A percentile compares a stretch with the other conserved stretches of the same genome.
Conservation (phyloP, 2,113 vertebrate species). For the Aspidoscelis tigris region DNA sequence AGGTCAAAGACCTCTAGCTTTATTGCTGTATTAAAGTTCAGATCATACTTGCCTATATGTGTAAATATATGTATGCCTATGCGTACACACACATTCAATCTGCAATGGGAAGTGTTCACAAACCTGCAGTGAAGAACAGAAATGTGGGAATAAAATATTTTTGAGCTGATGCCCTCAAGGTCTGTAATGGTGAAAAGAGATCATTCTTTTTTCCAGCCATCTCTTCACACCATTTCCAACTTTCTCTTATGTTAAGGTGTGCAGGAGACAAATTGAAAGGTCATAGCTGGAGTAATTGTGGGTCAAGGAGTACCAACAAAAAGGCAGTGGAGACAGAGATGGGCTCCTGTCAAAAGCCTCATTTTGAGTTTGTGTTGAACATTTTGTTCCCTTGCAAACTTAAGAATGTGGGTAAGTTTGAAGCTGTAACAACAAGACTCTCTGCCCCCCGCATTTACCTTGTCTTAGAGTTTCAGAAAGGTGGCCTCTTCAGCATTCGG, state of each 20-base stretch:
- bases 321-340: too few relatives aligned
- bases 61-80: background rate
- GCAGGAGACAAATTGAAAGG: background rate
- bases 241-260: background rate
- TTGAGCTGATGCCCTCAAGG: too few relatives aligned
- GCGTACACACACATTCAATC: background rate
- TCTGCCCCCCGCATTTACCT: too few relatives aligned
- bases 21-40: background rate
- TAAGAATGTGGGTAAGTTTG: too few relatives aligned
- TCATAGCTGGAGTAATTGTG: background rate
- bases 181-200: background rate
- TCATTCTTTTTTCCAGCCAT: background rate
- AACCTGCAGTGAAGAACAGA: background rate
- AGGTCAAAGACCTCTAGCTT: background rate
- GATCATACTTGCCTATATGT: background rate
- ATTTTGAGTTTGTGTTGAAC: too few relatives aligned
- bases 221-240: background rate
- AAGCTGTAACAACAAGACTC: too few relatives aligned
- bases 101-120: background rate
- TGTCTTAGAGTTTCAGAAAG: too few relatives aligned
- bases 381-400: too few relatives aligned
- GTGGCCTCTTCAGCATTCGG: too few relatives aligned
- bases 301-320: too few relatives aligned
- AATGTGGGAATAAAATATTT: background rate
- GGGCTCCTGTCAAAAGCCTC: too few relatives aligned